phyloP scores from a whole-genome alignment of 2,113 vertebrate genomes.

The Pelmatolapia mariae region DNA sequence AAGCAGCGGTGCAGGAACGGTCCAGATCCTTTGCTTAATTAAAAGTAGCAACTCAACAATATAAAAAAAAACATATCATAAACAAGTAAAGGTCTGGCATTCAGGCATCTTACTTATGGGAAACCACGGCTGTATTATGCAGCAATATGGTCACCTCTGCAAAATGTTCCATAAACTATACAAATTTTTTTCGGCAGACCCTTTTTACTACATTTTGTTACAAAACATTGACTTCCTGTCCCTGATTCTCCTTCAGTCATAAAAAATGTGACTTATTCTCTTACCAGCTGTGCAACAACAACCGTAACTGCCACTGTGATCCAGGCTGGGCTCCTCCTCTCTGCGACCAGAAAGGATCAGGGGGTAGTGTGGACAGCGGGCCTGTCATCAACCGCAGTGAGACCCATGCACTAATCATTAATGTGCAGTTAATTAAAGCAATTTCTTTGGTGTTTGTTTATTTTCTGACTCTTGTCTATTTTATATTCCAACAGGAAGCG shows the following conservation, averaged over 20 bases:
- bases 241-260: neutral
- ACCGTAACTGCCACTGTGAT: slow-evolving; percentile 91
- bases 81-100: neutral
- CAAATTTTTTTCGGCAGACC: no score
- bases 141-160: neutral
- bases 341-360: slow-evolving; percentile 78
- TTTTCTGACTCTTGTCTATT: neutral
- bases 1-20: neutral
- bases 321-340: slow-evolving; percentile 86
- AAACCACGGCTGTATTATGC: neutral
- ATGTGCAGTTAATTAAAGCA: neutral
- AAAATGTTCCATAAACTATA: neutral
- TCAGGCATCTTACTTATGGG: neutral
- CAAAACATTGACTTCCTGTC: neutral
- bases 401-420: neutral
- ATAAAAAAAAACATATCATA: neutral
- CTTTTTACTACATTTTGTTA: neutral
- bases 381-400: slow-evolving; percentile 69
- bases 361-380: slow-evolving; percentile 93
- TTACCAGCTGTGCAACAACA: slow-evolving; percentile 91
- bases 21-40: neutral
- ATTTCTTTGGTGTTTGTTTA: neutral
- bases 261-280: neutral
- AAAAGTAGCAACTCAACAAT: neutral
- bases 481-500: slow-evolving; percentile 16